Conservation (phyloP, 2,888 invertebrate species). For the Rotaria macrura region DNA sequence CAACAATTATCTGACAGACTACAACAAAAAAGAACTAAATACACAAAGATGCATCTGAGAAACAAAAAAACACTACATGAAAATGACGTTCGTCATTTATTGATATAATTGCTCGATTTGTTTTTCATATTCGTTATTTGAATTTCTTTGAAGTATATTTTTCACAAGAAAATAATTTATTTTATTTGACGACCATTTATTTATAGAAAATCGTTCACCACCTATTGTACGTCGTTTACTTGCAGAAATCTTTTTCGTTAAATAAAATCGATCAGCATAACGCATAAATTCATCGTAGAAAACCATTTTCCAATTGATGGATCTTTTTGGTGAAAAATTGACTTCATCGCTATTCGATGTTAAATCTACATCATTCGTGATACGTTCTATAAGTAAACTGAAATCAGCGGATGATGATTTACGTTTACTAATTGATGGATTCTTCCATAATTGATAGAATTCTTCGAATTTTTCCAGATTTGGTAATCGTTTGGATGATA, state of each 20-base stretch:
- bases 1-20: neutral
- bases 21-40: neutral
- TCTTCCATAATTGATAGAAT: neutral
- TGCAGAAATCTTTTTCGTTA: neutral
- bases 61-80: neutral
- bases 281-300: neutral
- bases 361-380: neutral
- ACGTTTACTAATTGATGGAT: neutral
- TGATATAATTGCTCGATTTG: neutral
- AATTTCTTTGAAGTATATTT: neutral
- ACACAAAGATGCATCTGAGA: neutral
- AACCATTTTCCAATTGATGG: neutral
- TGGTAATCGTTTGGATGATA: neutral
- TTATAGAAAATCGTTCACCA: slow-evolving; percentile 17
- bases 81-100: neutral
- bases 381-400: neutral
- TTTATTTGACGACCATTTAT: slow-evolving; percentile 10
- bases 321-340: neutral
- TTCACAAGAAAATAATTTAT: neutral
- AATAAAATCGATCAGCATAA: neutral
- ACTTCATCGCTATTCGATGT: neutral
- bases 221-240: neutral
- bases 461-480: slow-evolving; percentile 3
- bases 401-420: neutral
- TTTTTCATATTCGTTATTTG: neutral